Percentiles rank a stretch among this genome's conserved stretches.
phyloP scores from a whole-genome alignment of 2,113 vertebrate species.

The Xenus cinereus region DNA sequence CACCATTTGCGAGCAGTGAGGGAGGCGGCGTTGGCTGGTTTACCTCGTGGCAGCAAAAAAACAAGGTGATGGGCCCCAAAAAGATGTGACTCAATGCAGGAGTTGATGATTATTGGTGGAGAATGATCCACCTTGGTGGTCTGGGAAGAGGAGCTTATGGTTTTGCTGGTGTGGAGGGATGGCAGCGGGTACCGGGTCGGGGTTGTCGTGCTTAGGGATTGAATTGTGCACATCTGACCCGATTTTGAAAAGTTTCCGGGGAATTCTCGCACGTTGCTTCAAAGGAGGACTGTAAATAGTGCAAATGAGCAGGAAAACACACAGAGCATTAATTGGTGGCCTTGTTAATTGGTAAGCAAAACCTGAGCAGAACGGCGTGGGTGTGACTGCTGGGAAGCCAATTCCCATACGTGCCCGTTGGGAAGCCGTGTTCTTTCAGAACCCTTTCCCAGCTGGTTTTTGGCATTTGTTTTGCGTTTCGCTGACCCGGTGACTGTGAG shows the following conservation, averaged over 20 bases:
- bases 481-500: neutral
- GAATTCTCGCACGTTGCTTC: neutral
- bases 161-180: neutral
- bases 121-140: neutral
- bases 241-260: neutral
- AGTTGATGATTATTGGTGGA: neutral
- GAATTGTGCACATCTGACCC: neutral
- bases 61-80: neutral
- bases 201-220: rapidly evolving
- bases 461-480: neutral
- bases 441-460: neutral
- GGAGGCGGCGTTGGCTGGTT: rapidly evolving
- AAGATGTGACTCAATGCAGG: neutral
- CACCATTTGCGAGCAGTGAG: rapidly evolving
- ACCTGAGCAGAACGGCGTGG: constrained; percentile 29
- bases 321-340: constrained; percentile 22
- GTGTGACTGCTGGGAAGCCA: constrained; percentile 37
- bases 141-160: neutral
- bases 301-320: constrained; percentile 18
- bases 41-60: neutral
- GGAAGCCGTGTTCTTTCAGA: neutral
- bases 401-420: neutral
- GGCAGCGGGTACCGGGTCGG: neutral
- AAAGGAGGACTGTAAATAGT: neutral
- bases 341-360: constrained; percentile 39